These are phyloP conservation scores for Fulica atra DNA, from an alignment of 2,113 vertebrate species.

Conservation along the genomic window DNA sequence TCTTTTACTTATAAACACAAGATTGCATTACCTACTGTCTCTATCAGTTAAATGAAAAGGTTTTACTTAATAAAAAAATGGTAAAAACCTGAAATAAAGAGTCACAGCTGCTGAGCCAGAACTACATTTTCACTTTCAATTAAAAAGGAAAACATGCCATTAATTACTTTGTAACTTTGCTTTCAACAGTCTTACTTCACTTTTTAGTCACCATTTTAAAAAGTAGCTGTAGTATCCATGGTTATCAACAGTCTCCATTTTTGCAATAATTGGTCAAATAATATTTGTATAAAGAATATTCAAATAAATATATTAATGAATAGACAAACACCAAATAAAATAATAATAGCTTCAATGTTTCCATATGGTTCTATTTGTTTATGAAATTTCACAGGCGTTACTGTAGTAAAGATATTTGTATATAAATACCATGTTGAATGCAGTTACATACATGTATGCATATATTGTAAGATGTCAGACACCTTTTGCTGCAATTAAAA, in stretches of 20 bases:
- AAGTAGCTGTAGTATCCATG: background rate
- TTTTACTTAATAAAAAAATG: background rate
- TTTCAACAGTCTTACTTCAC: background rate
- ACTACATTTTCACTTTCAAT: conserved; percentile 61
- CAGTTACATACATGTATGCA: background rate
- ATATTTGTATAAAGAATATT: background rate
- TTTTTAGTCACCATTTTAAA: background rate
- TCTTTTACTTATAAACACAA: conserved; percentile 48
- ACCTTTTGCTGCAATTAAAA: background rate
- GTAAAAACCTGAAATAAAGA: conserved; percentile 27
- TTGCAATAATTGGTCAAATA: background rate
- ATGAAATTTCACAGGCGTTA: background rate
- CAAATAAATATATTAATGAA: background rate
- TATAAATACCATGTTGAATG: background rate
- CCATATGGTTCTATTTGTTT: background rate
- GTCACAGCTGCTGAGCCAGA: conserved; percentile 31
- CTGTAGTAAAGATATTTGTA: background rate
- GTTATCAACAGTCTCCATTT: background rate
- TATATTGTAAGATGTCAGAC: background rate
- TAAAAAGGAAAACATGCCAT: conserved; percentile 60
- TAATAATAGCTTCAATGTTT: background rate
- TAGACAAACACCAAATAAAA: background rate
- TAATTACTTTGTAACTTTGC: conserved; percentile 67
- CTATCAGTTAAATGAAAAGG: conserved; percentile 50
- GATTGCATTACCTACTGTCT: conserved; percentile 7